A percentile compares a stretch with the other conserved stretches of the same genome.
These are phyloP conservation scores for Drosophila barbarae DNA, from an alignment of 2,888 invertebrate genomes.

Conservation along the genomic window DNA sequence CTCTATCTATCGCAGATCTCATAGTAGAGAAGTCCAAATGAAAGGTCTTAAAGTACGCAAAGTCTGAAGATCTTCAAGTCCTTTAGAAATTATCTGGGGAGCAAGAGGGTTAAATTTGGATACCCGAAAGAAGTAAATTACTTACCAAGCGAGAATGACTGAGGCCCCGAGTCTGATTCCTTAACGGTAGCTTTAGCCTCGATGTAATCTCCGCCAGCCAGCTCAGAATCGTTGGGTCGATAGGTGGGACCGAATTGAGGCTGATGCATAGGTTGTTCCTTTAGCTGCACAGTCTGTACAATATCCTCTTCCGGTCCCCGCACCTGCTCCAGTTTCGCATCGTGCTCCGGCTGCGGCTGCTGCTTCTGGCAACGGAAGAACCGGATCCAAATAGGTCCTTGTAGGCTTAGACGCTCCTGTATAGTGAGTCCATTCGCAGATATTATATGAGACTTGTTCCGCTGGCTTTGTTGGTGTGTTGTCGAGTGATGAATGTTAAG, in stretches of 20 bases:
- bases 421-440: neutral
- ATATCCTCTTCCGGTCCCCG: neutral
- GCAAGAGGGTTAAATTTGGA: neutral
- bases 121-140: neutral
- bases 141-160: neutral
- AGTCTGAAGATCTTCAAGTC: conserved; percentile 7
- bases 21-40: neutral
- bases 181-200: neutral
- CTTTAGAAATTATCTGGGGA: neutral
- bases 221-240: neutral
- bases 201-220: neutral
- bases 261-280: neutral
- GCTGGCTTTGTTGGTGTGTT: neutral
- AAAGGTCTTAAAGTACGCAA: neutral
- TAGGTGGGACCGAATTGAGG: neutral
- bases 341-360: neutral
- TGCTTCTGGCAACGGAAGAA: too few species aligned
- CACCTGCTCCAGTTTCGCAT: neutral
- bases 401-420: neutral
- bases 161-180: neutral
- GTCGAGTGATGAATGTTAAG: conserved; percentile 7
- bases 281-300: neutral
- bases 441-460: neutral
- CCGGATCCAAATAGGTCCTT: neutral
- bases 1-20: neutral